Evolutionary conservation across 2,888 invertebrate genomes (phyloP), one percentile per base, ranked within the genome.

Genomic region (Notodonta dromedarius): DNA sequence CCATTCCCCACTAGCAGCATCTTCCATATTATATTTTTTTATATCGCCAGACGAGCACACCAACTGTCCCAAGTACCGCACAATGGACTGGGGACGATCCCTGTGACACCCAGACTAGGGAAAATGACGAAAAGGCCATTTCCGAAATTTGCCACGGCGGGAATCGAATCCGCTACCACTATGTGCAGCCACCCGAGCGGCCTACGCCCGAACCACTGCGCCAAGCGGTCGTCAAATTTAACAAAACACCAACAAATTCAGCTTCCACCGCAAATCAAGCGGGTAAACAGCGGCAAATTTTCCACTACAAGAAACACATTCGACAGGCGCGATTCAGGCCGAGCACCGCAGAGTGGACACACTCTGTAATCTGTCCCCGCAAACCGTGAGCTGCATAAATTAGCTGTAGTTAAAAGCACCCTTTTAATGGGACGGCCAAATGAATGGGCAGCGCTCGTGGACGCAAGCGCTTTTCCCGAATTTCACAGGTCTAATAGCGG

Each of bases 341-440:
- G 81, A 78, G 84, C 83, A 24, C 80, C 78, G 74, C 77, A 74
- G 80, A 80, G 80, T 80, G 84, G 82, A 85, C 85, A 83, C 83
- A 82, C 88, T 91, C 90, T 91, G 89, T 91, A 91, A 91, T 92
- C 91, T 91, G 91, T 89, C 89, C 84, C 78, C 76, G 78, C 82
- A 84, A 90, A 85, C 87, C 89, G 87, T 89, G 89, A 84, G 74
- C 85, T 87, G 91, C 89, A 91, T 91, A 91, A 90, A 90, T 91
- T 91, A 89, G 86, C 87, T 84, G 84, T 87, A 90, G 91, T 91
- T 92, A 91, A 90, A 91, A 90, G 89, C 89, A 82, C 84, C 88
- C 87, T 88, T 90, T 90, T 90, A 91, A 90, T 91, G 88, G 89
- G 80, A 84, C 85, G 84, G 75, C 84, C 80, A 91, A 91, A 91